Percentiles rank a stretch among this genome's conserved stretches.
Conservation (phyloP, 2,888 invertebrate genomes). For the Monopis laevigella region DNA sequence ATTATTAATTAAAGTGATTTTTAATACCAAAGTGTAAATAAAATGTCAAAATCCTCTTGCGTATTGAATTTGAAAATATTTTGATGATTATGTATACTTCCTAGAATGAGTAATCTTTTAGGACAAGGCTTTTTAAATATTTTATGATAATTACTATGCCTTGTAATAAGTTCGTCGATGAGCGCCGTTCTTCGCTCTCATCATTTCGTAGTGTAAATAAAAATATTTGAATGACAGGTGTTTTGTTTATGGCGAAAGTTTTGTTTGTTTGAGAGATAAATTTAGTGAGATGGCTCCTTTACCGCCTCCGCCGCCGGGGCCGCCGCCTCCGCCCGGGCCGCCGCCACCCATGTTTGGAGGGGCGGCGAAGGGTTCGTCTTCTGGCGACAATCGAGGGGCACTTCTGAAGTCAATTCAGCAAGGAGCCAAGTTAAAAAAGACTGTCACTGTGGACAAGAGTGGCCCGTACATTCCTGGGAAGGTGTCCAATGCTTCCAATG, state of each 20-base stretch:
- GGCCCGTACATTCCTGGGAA: constrained; percentile 79
- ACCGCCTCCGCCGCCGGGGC: constrained; percentile 73
- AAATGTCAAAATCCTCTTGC: background rate
- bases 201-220: background rate
- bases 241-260: constrained; percentile 27
- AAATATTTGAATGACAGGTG: constrained; percentile 7
- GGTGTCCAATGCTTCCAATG: constrained; percentile 36
- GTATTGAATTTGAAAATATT: constrained; percentile 37
- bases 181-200: background rate
- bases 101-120: constrained; percentile 53
- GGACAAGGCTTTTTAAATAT: constrained; percentile 49
- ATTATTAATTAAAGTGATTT: background rate
- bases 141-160: constrained; percentile 30
- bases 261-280: constrained; percentile 21
- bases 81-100: constrained; percentile 56
- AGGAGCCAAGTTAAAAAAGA: constrained; percentile 83
- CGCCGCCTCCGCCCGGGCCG: constrained; percentile 70
- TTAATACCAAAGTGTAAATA: background rate
- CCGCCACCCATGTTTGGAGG: constrained; percentile 61
- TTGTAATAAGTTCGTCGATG: background rate
- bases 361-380: constrained; percentile 48
- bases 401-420: constrained; percentile 85
- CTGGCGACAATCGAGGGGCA: constrained; percentile 72
- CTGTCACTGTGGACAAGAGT: constrained; percentile 91
- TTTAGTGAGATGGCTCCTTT: constrained; percentile 48